These are phyloP conservation scores for Melanostoma scalare DNA, from an alignment of 2,888 invertebrate genomes.

Conservation along the genomic window DNA sequence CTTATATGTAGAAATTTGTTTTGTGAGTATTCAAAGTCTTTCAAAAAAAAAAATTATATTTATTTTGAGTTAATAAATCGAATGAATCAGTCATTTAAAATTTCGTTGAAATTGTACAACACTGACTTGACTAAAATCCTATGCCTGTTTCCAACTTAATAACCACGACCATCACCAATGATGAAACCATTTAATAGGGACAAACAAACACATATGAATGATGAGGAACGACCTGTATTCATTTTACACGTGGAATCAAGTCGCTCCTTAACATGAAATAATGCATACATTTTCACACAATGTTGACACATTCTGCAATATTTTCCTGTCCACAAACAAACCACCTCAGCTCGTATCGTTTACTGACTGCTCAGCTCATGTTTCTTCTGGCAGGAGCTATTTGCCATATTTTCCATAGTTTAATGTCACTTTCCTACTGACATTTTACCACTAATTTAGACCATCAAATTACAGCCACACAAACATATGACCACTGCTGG, in stretches of 20 bases:
- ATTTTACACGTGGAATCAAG: slow-evolving; percentile 19
- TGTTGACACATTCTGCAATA: slow-evolving; percentile 57
- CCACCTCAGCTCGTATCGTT: slow-evolving; percentile 30
- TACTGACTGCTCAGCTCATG: slow-evolving; percentile 47
- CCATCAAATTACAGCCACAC: slow-evolving; percentile 14
- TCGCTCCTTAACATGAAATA: slow-evolving; percentile 37
- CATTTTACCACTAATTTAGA: neutral
- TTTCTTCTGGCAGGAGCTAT: slow-evolving; percentile 53
- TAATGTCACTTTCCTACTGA: slow-evolving; percentile 32
- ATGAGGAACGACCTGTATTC: too few relatives aligned
- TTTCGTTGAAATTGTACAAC: too few relatives aligned
- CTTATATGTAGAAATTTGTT: too few relatives aligned
- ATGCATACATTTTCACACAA: slow-evolving; percentile 50
- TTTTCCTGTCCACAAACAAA: slow-evolving; percentile 35
- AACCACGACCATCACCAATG: too few relatives aligned
- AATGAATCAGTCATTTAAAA: too few relatives aligned
- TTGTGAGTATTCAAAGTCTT: too few relatives aligned
- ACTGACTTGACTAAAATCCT: too few relatives aligned
- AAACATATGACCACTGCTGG: slow-evolving; percentile 14
- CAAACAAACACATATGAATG: too few relatives aligned
- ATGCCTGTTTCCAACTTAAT: too few relatives aligned
- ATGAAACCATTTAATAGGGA: too few relatives aligned
- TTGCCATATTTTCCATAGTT: slow-evolving; percentile 55
- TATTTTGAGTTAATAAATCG: too few relatives aligned
- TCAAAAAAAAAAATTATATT: too few relatives aligned